Conservation (phyloP, 1,140 invertebrate genomes). For the Forficula auricularia region DNA sequence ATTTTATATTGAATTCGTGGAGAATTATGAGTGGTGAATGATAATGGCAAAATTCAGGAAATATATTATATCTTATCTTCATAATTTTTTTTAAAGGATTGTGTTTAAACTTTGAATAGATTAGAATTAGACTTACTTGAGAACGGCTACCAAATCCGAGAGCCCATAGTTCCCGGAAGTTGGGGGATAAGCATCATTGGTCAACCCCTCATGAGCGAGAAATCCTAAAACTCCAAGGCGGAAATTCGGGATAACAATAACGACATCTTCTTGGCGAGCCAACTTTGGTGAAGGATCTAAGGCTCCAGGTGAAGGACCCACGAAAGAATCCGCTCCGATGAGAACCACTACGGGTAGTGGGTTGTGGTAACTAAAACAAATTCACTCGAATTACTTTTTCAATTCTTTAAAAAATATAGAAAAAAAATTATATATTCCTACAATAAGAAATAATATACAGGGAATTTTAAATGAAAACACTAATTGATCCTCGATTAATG, state of each 20-base stretch:
- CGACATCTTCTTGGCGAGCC: slow-evolving; percentile 52
- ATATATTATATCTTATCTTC: no score
- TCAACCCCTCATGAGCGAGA: slow-evolving; percentile 47
- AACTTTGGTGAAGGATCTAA: slow-evolving; percentile 39
- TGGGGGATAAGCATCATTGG: slow-evolving; percentile 44
- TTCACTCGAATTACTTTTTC: no score
- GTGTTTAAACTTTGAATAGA: no score
- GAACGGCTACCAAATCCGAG: slow-evolving; percentile 54
- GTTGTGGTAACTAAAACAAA: slow-evolving; percentile 35
- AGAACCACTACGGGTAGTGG: slow-evolving; percentile 65
- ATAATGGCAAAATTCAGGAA: no score
- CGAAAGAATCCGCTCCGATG: slow-evolving; percentile 55
- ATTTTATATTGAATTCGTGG: no score
- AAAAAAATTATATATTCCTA: no score
- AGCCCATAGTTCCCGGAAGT: slow-evolving; percentile 76
- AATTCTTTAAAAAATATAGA: no score
- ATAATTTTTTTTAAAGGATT: no score
- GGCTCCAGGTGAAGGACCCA: slow-evolving; percentile 47
- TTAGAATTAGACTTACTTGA: slow-evolving; percentile 64
- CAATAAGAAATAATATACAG: no score
- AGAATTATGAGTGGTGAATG: no score
- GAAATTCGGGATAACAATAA: slow-evolving; percentile 70
- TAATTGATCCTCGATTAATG: no score
- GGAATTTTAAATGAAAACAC: no score
- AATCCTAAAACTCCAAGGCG: slow-evolving; percentile 56